phyloP scores from a whole-genome alignment of 2,113 vertebrate genomes.

The Gnathonemus echidnorhynchus region DNA sequence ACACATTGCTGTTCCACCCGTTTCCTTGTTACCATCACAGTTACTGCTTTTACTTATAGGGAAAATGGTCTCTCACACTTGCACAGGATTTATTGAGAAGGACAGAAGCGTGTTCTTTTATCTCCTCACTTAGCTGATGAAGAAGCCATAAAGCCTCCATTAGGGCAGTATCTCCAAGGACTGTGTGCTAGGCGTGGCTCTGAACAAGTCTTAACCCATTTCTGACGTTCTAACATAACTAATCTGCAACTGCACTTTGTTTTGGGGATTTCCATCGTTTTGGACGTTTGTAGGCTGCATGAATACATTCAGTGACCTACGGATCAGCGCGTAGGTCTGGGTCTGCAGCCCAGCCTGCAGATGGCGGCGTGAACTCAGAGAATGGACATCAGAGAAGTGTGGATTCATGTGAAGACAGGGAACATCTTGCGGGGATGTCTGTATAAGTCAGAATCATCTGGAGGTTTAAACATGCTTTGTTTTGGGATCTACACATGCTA shows the following conservation, averaged over 20 bases:
- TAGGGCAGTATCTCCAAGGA: background rate
- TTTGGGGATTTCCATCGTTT: background rate
- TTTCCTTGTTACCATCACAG: background rate
- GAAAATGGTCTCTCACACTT: background rate
- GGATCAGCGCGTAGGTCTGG: background rate
- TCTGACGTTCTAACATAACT: background rate
- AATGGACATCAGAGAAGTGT: background rate
- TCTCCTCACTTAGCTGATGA: background rate
- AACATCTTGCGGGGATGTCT: background rate
- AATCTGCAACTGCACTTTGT: background rate
- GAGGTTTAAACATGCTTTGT: background rate
- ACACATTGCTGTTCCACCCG: background rate
- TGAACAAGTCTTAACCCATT: background rate
- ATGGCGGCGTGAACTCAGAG: background rate
- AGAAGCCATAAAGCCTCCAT: background rate
- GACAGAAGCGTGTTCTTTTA: background rate
- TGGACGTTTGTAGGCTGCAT: background rate
- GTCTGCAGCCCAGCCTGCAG: background rate
- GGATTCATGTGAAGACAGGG: background rate
- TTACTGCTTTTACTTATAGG: background rate
- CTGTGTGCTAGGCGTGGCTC: background rate
- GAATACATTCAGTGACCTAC: background rate
- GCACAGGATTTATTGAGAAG: background rate
- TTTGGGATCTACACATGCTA: background rate
- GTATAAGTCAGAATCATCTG: background rate